phyloP scores from a whole-genome alignment of 2,888 invertebrate species.

The Yponomeuta evonymella region DNA sequence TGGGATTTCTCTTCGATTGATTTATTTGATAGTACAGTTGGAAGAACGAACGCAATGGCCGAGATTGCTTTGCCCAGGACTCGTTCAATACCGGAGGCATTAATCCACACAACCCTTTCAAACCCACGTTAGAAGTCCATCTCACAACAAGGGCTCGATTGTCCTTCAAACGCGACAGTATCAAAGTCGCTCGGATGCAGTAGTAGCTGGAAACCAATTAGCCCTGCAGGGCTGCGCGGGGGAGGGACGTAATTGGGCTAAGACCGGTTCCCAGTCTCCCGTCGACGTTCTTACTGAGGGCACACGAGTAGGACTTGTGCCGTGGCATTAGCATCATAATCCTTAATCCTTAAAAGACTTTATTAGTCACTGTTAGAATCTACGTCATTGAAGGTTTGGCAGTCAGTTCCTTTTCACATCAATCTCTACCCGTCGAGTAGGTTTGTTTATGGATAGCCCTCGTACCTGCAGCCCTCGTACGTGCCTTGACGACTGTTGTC shows the following conservation, averaged over 20 bases:
- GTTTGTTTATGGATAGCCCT: neutral
- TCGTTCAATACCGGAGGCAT: too few relatives aligned
- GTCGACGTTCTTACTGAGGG: conserved; percentile 27
- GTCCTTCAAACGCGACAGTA: conserved; percentile 10
- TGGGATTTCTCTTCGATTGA: neutral
- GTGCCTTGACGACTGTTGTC: conserved; percentile 5
- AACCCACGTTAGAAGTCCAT: neutral
- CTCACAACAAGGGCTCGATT: neutral
- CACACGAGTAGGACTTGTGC: conserved; percentile 8
- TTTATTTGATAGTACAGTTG: neutral
- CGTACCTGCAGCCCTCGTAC: neutral
- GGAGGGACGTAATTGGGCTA: conserved; percentile 43
- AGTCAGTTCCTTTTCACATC: too few relatives aligned
- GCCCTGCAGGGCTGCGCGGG: conserved; percentile 27
- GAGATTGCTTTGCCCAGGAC: too few relatives aligned
- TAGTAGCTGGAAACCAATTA: conserved; percentile 37
- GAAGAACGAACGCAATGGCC: neutral
- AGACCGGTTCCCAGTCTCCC: conserved; percentile 39
- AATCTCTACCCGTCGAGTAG: too few relatives aligned
- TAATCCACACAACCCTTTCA: too few relatives aligned
- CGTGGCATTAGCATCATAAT: conserved; percentile 1
- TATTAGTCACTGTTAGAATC: too few relatives aligned
- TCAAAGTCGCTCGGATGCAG: conserved; percentile 5
- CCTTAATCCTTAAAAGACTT: too few relatives aligned
- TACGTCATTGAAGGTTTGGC: too few relatives aligned